These are phyloP conservation scores for Galemys pyrenaicus DNA, from an alignment of 2,113 vertebrate species.

Conservation along the genomic window DNA sequence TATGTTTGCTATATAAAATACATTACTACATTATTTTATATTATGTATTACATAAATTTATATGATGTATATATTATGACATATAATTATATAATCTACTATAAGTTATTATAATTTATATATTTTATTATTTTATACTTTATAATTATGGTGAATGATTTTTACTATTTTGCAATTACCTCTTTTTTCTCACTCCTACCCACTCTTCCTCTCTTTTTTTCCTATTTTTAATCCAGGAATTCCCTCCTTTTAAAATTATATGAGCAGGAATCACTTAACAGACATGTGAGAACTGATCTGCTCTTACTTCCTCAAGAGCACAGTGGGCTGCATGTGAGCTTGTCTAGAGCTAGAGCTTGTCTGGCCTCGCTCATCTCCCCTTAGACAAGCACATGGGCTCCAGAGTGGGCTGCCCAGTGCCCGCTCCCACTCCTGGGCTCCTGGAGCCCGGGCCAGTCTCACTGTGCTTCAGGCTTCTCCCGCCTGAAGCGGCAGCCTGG, in stretches of 20 bases:
- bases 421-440: no score
- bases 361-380: background rate
- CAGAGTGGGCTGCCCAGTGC: no score
- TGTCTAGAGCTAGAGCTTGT: background rate
- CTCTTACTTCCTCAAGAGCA: background rate
- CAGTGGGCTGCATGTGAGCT: background rate
- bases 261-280: background rate
- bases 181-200: background rate
- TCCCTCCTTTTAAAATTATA: background rate
- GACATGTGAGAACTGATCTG: background rate
- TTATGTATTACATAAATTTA: no score
- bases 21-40: background rate
- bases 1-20: no score
- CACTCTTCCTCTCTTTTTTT: background rate
- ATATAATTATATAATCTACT: no score
- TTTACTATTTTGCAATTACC: background rate
- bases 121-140: background rate
- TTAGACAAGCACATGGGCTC: background rate
- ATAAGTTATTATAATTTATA: no score
- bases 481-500: background rate
- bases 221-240: background rate
- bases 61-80: no score
- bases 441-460: no score
- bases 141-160: no score
- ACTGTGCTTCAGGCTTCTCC: background rate